A percentile compares a stretch with the other conserved stretches of the same genome.
Conservation (phyloP, 2,113 vertebrate genomes). For the Edolisoma coerulescens region DNA sequence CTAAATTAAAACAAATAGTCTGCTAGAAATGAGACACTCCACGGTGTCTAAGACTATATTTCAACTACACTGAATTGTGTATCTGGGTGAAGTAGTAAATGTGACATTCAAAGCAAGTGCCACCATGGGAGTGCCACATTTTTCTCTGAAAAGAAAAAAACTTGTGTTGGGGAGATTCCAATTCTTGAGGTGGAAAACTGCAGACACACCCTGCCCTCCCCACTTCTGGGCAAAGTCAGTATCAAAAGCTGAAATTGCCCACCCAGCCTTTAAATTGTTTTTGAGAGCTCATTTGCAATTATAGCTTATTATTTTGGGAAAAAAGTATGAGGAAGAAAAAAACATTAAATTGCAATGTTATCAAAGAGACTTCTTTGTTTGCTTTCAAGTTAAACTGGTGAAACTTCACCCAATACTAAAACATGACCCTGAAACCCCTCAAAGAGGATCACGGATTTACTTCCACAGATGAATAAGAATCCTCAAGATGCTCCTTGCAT, state of each 20-base stretch:
- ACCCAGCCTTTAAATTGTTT: neutral
- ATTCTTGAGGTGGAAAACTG: too few species aligned
- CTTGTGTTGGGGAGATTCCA: neutral
- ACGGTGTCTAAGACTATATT: fast-evolving
- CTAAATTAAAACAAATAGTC: neutral
- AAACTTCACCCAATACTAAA: neutral
- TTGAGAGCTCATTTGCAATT: neutral
- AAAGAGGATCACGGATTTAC: fast-evolving
- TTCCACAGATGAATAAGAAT: neutral
- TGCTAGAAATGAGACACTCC: neutral
- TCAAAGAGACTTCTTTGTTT: neutral
- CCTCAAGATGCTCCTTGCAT: neutral
- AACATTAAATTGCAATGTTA: neutral
- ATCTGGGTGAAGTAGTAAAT: neutral
- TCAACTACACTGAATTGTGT: neutral
- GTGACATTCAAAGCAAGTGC: neutral
- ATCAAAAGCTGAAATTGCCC: neutral
- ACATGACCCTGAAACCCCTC: neutral
- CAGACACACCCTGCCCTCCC: too few species aligned
- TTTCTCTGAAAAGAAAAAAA: neutral
- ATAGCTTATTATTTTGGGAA: neutral
- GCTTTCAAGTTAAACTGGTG: neutral
- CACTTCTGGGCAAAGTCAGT: neutral
- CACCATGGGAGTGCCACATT: neutral
- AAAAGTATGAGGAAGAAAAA: neutral